phyloP scores from a whole-genome alignment of 2,113 vertebrate genomes.

The Furnarius figulus region DNA sequence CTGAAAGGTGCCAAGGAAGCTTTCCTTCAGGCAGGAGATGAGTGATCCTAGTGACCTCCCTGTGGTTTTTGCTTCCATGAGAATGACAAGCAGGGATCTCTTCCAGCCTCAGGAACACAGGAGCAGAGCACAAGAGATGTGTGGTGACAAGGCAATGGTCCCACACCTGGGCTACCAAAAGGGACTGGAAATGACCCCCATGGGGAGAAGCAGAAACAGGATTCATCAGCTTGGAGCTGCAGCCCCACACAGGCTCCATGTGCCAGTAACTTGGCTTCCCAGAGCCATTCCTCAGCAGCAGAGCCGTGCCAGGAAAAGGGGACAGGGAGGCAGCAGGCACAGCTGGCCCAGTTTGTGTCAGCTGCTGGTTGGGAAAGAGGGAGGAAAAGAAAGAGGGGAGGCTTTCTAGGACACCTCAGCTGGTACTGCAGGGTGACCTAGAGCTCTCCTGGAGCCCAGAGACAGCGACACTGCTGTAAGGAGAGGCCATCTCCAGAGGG shows the following conservation, averaged over 20 bases:
- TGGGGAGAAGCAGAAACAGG: neutral
- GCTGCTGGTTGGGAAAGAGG: neutral
- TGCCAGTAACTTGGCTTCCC: neutral
- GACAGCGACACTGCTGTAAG: neutral
- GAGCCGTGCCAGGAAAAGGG: neutral
- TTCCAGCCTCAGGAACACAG: fast-evolving
- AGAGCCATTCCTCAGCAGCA: neutral
- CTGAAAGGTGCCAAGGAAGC: neutral
- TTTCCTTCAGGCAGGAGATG: neutral
- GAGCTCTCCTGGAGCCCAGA: neutral
- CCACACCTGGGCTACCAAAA: neutral
- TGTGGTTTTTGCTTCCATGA: neutral
- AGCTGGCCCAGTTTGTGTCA: neutral
- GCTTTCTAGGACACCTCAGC: constrained; percentile 1
- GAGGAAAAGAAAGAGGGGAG: neutral
- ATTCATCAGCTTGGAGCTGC: neutral
- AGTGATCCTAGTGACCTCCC: neutral
- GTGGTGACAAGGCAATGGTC: fast-evolving
- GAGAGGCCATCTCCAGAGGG: neutral
- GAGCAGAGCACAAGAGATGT: neutral
- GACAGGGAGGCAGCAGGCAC: neutral
- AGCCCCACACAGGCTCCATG: neutral
- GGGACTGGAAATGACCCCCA: neutral
- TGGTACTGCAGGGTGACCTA: neutral
- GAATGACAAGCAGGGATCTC: fast-evolving